Evolutionary conservation across 2,113 vertebrate species (phyloP).

Genomic region (Pachycephala philippinensis): DNA sequence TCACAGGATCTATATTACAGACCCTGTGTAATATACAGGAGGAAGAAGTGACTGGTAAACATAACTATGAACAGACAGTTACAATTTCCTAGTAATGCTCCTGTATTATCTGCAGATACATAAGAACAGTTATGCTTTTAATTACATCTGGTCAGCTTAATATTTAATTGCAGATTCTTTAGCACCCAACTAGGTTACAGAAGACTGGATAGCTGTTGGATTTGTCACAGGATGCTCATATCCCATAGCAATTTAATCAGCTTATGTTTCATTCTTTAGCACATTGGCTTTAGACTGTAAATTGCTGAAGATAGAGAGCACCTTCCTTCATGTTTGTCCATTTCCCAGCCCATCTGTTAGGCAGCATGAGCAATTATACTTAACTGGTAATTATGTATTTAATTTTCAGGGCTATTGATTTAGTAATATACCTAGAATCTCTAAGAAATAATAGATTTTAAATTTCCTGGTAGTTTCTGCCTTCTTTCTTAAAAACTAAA

Average conservation of each 20-base stretch:
- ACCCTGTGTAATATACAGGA: background rate
- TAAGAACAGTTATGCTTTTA: conserved; percentile 31
- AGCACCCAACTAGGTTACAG: background rate
- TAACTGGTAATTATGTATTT: background rate
- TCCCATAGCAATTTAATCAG: background rate
- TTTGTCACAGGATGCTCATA: conserved; percentile 28
- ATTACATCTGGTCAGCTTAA: background rate
- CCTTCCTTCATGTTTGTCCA: background rate
- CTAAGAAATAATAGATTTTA: background rate
- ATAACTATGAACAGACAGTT: background rate
- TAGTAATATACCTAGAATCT: background rate
- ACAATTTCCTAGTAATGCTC: background rate
- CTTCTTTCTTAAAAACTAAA: background rate
- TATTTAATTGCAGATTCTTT: conserved; percentile 27
- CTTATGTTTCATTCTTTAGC: background rate
- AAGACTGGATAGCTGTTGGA: background rate
- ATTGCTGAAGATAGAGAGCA: background rate
- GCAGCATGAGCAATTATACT: background rate
- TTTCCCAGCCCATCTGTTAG: background rate
- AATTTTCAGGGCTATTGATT: background rate
- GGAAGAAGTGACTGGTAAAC: background rate
- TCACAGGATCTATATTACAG: background rate
- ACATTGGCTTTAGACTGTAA: background rate
- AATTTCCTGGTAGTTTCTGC: background rate
- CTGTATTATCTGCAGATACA: background rate